Evolutionary conservation across 1,140 invertebrate genomes (phyloP).

Genomic region (Drosophila bocki): DNA sequence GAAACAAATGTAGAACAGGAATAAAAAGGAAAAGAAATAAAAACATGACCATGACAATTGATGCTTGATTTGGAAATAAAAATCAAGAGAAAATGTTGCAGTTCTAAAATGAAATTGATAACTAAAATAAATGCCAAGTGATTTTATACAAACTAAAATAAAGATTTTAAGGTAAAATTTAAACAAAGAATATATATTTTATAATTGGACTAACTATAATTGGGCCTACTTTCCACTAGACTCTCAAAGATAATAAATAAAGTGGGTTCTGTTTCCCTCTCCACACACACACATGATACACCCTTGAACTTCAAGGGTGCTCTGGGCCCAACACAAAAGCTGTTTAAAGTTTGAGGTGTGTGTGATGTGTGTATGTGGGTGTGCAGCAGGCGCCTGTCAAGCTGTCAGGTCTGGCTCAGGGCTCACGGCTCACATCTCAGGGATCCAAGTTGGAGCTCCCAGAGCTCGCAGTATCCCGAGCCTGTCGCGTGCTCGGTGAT

Average conservation of each 20-base stretch:
- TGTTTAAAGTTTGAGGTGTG: conserved; percentile 64
- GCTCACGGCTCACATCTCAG: conserved; percentile 32
- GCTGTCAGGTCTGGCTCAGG: conserved; percentile 69
- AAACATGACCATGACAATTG: not conserved
- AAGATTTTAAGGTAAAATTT: no score
- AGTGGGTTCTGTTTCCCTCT: not conserved
- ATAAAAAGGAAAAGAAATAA: not conserved
- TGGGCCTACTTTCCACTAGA: not conserved
- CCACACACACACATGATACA: conserved; percentile 1
- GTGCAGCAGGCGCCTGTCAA: conserved; percentile 58
- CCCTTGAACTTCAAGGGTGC: conserved; percentile 29
- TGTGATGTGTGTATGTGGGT: conserved; percentile 16
- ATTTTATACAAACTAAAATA: not conserved
- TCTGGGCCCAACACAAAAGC: conserved; percentile 46
- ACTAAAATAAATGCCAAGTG: not conserved
- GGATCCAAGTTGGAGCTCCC: not conserved
- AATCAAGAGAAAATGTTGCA: not conserved
- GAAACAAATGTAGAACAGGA: not conserved
- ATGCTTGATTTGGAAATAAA: not conserved
- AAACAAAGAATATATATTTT: not conserved
- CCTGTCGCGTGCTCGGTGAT: conserved; percentile 63
- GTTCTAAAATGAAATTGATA: not conserved
- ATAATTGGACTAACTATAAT: not conserved
- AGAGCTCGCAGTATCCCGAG: not conserved
- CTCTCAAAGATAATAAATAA: conserved; percentile 1